Base-by-base conservation (phyloP, 23 tunicate genomes). In the Corella eumyota region DNA sequence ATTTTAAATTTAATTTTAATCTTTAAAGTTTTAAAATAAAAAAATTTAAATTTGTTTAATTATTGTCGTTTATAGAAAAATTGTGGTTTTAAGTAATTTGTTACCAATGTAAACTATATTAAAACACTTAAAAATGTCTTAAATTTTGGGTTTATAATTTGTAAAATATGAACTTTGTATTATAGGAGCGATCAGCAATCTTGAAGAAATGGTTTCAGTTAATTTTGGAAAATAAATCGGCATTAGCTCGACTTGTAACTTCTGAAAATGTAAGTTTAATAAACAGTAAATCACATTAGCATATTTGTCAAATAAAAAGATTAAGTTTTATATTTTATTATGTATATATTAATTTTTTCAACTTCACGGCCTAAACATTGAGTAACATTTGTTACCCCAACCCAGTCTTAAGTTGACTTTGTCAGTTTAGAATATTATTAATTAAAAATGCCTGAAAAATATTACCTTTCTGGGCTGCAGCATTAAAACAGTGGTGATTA, bases 211-310 rank as follows among this genome's bases (percentile, higher is more conserved):
- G 98, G 98, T 31, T 21, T 37, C 62, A 57, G 17, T 63, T 92
- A 6, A 81, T 92, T 36, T 23, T 70, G 0, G 59, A 71, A 33
- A 80, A 92, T 45, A 66, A 92, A 53, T 37, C 53, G 52, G 60
- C 58, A 6, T 56, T 92, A 0, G 98, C 91, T 25, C 73, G 76
- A 54, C 61, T 79, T 25, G 61, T 92, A 4, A 92, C 93, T 6
- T 26, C 64, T 24, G 98, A 92, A 76, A 81, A 81, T 72, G 91
- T 73, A 50, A 56, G 79, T 56, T 6, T 45, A 25, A 51, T n/a
- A 6, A 51, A 51, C 5, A 51, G 23, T n/a, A n/a, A n/a, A n/a
- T n/a, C n/a, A n/a, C n/a, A n/a, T n/a, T n/a, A n/a, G n/a, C n/a
- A n/a, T n/a, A n/a, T n/a, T n/a, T n/a, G n/a, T n/a, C n/a, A n/a